Percentiles rank a stretch among this genome's conserved stretches.
Conservation (phyloP, 2,888 invertebrate species). For the Caenorhabditis becei region DNA sequence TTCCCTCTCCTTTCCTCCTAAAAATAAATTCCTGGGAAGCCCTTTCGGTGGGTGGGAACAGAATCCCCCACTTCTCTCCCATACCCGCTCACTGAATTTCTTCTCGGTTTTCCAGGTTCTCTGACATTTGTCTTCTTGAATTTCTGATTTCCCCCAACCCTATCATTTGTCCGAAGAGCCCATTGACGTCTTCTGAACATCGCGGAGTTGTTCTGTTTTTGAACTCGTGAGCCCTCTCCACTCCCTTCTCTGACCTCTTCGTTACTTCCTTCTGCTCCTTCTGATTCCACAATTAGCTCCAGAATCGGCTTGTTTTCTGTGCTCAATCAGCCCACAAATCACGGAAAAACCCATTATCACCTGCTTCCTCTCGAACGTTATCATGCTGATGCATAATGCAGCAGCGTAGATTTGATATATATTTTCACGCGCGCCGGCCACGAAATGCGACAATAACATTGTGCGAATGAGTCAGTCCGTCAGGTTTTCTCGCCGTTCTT, state of each 20-base stretch:
- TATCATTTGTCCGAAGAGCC: not conserved
- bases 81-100: not conserved
- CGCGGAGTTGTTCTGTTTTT: not conserved
- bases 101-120: not conserved
- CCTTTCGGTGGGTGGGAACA: not conserved
- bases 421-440: slow-evolving; percentile 1
- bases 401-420: slow-evolving; percentile 10
- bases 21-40: slow-evolving; percentile 11
- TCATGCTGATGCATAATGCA: slow-evolving; percentile 28
- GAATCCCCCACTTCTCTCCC: slow-evolving; percentile 1
- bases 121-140: not conserved
- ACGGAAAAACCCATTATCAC: slow-evolving; percentile 6
- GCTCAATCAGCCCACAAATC: slow-evolving; percentile 3
- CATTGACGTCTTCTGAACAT: not conserved
- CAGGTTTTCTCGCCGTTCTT: not conserved
- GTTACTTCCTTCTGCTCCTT: not conserved
- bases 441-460: slow-evolving; percentile 5
- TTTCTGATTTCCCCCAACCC: not conserved
- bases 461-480: slow-evolving; percentile 1
- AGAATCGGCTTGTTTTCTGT: not conserved
- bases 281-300: slow-evolving; percentile 6
- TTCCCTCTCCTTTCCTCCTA: not conserved
- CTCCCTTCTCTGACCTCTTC: not conserved
- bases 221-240: not conserved
- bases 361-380: slow-evolving; percentile 28